Evolutionary conservation across 2,888 invertebrate genomes (phyloP).

Genomic region (Teleogryllus oceanicus): DNA sequence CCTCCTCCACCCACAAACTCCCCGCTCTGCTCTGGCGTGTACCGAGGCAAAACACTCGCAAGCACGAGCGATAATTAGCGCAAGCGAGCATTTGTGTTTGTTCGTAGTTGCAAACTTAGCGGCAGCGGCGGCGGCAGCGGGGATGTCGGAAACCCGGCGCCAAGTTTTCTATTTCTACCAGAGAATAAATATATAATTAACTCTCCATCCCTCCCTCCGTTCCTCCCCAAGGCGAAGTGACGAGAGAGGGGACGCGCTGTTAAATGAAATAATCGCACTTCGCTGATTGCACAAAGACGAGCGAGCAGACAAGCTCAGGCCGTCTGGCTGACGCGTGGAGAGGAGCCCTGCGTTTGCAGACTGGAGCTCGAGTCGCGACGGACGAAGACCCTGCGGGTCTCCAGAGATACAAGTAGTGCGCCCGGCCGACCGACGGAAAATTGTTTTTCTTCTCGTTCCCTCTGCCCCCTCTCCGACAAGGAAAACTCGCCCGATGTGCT

Average conservation of each 20-base stretch:
- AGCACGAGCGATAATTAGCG: not conserved
- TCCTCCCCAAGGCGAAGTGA: no score
- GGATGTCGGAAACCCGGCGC: not conserved
- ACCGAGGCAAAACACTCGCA: not conserved
- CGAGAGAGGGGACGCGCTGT: not conserved
- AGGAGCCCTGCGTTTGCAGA: no score
- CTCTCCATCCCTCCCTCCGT: not conserved
- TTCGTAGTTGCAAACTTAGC: not conserved
- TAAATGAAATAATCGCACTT: conserved; percentile 1
- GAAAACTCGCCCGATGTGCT: no score
- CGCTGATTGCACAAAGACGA: not conserved
- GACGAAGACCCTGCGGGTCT: no score
- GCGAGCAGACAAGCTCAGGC: not conserved
- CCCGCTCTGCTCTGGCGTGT: not conserved
- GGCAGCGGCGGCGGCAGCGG: not conserved
- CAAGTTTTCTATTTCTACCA: not conserved
- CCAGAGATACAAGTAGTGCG: no score
- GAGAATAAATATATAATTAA: conserved; percentile 11
- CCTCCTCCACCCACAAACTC: no score
- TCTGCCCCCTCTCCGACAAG: no score
- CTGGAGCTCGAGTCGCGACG: no score
- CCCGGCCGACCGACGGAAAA: no score
- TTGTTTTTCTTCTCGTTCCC: no score
- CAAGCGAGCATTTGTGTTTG: not conserved
- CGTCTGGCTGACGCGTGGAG: not conserved